These are phyloP conservation scores for Homarus americanus DNA, from an alignment of 1,140 invertebrate species.

Conservation along the genomic window DNA sequence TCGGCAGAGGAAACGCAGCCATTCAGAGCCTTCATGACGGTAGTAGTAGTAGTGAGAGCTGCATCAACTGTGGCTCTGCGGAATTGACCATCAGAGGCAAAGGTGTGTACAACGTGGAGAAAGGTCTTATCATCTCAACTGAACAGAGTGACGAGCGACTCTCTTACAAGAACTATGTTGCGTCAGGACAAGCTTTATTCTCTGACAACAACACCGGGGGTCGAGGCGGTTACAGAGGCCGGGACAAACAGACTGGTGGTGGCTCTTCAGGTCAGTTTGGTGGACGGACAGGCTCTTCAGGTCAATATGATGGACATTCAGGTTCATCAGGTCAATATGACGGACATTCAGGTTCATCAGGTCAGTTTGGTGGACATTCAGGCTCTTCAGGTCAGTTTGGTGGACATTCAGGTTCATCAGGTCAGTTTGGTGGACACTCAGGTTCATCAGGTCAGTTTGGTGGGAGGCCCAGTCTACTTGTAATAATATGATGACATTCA, in stretches of 20 bases:
- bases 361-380: too few species aligned
- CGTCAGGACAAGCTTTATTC: background rate
- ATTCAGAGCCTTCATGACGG: constrained; percentile 35
- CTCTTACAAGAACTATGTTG: constrained; percentile 28
- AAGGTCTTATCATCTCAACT: constrained; percentile 62
- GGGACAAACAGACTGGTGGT: constrained; percentile 20
- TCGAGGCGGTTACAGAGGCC: background rate
- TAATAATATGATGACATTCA: too few species aligned
- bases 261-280: background rate
- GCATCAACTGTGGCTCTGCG: constrained; percentile 54
- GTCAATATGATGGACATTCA: too few species aligned
- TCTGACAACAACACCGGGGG: background rate
- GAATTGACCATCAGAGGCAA: constrained; percentile 62
- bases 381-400: background rate
- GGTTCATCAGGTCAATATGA: background rate
- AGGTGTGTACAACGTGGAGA: constrained; percentile 64
- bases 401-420: too few species aligned
- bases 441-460: background rate
- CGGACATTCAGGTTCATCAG: too few species aligned
- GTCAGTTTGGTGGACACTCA: too few species aligned
- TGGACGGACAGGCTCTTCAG: background rate
- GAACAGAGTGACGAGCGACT: constrained; percentile 53
- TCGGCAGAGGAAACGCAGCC: background rate
- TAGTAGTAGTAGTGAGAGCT: constrained; percentile 32
- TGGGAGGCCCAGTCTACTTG: too few species aligned